Evolutionary conservation across 2,888 invertebrate species (phyloP).

Genomic region (Therioaphis trifolii): DNA sequence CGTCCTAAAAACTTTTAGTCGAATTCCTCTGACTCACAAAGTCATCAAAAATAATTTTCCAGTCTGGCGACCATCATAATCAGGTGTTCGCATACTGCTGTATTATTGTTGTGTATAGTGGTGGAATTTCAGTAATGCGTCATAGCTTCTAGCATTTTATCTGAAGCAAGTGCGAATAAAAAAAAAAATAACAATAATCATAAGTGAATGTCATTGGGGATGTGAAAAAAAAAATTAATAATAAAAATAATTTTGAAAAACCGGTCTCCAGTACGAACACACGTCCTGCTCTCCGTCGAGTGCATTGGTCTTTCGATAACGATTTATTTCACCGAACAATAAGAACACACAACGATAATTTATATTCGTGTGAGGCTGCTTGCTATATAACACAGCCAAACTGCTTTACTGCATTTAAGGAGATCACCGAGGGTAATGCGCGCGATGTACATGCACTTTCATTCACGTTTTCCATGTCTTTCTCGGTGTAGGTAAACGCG

Average conservation of each 20-base stretch:
- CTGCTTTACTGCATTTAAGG: slow-evolving; percentile 28
- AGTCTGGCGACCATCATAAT: too few relatives aligned
- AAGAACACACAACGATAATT: neutral
- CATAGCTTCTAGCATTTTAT: neutral
- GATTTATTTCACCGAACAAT: slow-evolving; percentile 7
- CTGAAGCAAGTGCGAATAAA: neutral
- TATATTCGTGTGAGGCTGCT: neutral
- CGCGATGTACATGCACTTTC: neutral
- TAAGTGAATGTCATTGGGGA: slow-evolving; percentile 33
- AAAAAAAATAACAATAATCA: neutral
- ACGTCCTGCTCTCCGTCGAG: neutral
- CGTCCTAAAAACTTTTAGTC: neutral
- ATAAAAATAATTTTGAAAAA: slow-evolving; percentile 32
- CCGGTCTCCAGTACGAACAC: neutral
- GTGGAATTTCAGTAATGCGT: slow-evolving; percentile 13
- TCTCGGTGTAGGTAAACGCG: neutral
- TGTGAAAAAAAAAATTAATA: slow-evolving; percentile 1
- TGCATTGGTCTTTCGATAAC: neutral
- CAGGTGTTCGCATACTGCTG: neutral
- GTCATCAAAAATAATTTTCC: neutral
- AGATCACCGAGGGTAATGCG: neutral
- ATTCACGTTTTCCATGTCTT: slow-evolving; percentile 3
- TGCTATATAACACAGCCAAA: neutral
- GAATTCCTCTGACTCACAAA: neutral
- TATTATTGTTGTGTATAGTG: neutral